Conservation (phyloP, 2,797 vertebrate species). For the Florisuga fusca region DNA sequence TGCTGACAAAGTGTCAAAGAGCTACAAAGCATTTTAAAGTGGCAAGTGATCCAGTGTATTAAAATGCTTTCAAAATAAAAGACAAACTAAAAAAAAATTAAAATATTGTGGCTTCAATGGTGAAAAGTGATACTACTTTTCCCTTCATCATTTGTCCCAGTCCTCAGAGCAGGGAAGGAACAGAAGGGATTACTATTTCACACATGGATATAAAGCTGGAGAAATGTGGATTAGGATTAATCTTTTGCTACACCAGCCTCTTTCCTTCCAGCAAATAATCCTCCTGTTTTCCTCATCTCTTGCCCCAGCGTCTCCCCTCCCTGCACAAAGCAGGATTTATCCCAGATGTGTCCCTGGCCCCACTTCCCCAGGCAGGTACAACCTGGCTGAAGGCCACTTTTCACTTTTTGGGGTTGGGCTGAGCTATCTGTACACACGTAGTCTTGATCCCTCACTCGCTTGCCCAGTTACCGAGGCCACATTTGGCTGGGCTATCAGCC, state of each 20-base stretch:
- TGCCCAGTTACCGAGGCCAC: fast-evolving
- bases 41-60: neutral
- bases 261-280: neutral
- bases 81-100: neutral
- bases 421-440: fast-evolving
- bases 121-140: neutral
- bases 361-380: neutral
- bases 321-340: neutral
- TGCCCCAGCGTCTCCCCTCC: neutral
- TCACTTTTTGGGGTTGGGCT: neutral
- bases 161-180: neutral
- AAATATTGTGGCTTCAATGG: neutral
- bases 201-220: neutral
- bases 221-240: neutral
- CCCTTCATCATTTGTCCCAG: neutral
- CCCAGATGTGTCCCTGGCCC: neutral
- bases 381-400: neutral
- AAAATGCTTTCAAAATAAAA: neutral
- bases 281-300: neutral
- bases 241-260: neutral
- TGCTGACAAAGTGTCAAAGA: neutral
- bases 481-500: neutral
- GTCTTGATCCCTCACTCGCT: fast-evolving
- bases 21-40: neutral
- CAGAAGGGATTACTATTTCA: neutral